Base-by-base conservation (phyloP, 2,888 invertebrate genomes). In the Graphium colonna region DNA sequence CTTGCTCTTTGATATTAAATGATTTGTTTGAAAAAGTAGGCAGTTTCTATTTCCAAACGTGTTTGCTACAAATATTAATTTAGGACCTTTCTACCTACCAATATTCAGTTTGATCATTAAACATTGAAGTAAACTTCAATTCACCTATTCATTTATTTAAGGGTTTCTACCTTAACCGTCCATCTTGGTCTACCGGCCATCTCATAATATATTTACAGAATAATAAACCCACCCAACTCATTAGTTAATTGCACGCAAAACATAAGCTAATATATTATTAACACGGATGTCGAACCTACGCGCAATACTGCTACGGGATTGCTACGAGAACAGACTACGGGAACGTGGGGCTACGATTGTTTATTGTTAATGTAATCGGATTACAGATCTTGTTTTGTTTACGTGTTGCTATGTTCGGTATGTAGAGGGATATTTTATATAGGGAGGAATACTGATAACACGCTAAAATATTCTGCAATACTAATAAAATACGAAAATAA, bases 181-280 rank as follows among this genome's bases (percentile, higher is more conserved):
- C 28, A 42, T 52, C 16, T 12, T 10, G 9, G 38, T 31, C 1
- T 31, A 39, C 42, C 42, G 26, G 17, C 21, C 17, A 3, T 9
- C 40, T 55, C 28, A 44, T 50, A 12, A 55, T 46, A 50, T 13
- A 55, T 54, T 54, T 42, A 55, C 21, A 28, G 36, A 36, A 46
- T 41, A 28, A 55, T 54, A 46, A 45, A 41, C 46, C 38, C 46
- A 41, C 38, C 41, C 45, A 16, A 42, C 50, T 46, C 45, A 55
- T 55, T 55, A 55, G 50, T 55, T 55, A 55, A 55, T 55, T 55
- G 54, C 41, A 50, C 43, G 50, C 45, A 50, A 41, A 45, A 50
- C 45, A 46, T 50, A 42, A 50, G 28, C 36, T 42, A 46, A 41
- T 55, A 45, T 31, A 50, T 55, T 50, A 51, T 50, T 55, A 46